Evolutionary conservation across 2,888 invertebrate species (phyloP).

Genomic region (Minunthozetes semirufus): DNA sequence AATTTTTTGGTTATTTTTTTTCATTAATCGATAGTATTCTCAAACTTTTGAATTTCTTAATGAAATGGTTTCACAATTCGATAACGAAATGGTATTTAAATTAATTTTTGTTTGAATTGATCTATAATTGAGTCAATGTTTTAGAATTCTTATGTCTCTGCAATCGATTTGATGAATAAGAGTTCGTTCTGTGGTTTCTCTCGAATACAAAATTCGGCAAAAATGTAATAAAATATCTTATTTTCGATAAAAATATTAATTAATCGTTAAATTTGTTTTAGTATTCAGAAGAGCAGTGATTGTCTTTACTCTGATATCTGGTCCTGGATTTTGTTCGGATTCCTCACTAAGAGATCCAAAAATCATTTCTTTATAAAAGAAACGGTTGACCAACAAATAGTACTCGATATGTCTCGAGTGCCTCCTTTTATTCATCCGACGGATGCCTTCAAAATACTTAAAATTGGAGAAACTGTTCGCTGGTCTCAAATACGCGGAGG

Average conservation of each 20-base stretch:
- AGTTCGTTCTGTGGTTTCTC: neutral
- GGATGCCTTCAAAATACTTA: neutral
- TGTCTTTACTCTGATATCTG: neutral
- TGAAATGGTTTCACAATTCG: neutral
- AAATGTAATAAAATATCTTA: neutral
- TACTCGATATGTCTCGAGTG: neutral
- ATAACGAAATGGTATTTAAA: neutral
- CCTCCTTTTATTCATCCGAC: neutral
- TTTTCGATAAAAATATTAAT: neutral
- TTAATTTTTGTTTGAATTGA: neutral
- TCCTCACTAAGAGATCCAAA: neutral
- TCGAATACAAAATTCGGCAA: neutral
- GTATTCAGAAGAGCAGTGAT: neutral
- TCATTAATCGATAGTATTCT: neutral
- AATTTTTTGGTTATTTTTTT: too few species aligned
- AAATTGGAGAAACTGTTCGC: constrained; percentile 17
- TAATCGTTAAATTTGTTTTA: neutral
- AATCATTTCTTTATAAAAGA: constrained; percentile 6
- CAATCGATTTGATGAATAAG: neutral
- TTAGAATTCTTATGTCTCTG: neutral
- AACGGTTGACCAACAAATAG: neutral
- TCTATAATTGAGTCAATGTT: neutral
- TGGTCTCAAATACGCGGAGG: neutral
- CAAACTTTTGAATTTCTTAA: constrained; percentile 7
- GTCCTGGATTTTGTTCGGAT: constrained; percentile 16